Evolutionary conservation across 2,797 vertebrate species (phyloP).

Genomic region (Pelochelys cantorii): DNA sequence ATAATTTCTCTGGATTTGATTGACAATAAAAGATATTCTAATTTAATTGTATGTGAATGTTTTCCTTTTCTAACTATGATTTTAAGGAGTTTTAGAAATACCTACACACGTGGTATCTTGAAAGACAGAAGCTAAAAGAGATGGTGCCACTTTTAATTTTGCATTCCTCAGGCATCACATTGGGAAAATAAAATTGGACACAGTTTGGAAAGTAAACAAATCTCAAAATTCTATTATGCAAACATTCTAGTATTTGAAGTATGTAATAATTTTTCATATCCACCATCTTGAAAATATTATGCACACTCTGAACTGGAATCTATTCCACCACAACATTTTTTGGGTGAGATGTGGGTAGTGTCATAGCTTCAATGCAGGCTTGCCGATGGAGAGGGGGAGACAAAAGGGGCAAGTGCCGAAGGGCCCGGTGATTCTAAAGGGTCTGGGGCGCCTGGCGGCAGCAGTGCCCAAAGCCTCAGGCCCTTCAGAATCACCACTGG

Average conservation of each 20-base stretch:
- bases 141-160: constrained; percentile 52
- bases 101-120: constrained; percentile 36
- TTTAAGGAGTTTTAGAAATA: constrained; percentile 37
- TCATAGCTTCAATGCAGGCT: too few relatives aligned
- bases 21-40: constrained; percentile 46
- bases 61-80: constrained; percentile 36
- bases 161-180: constrained; percentile 40
- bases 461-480: too few relatives aligned
- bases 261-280: constrained; percentile 61
- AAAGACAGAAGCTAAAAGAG: constrained; percentile 58
- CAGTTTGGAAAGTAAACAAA: constrained; percentile 52
- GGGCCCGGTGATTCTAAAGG: too few relatives aligned
- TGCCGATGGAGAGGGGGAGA: too few relatives aligned
- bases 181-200: not conserved
- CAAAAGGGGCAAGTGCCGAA: too few relatives aligned
- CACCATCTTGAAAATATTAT: constrained; percentile 77
- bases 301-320: constrained; percentile 70
- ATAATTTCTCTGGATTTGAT: not conserved
- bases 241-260: constrained; percentile 70
- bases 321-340: constrained; percentile 73
- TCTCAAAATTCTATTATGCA: constrained; percentile 44
- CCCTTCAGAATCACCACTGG: too few relatives aligned
- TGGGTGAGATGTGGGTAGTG: constrained; percentile 65
- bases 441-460: too few relatives aligned
- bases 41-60: not conserved